phyloP scores from a whole-genome alignment of 2,113 vertebrate species.

The Ursus arctos region DNA sequence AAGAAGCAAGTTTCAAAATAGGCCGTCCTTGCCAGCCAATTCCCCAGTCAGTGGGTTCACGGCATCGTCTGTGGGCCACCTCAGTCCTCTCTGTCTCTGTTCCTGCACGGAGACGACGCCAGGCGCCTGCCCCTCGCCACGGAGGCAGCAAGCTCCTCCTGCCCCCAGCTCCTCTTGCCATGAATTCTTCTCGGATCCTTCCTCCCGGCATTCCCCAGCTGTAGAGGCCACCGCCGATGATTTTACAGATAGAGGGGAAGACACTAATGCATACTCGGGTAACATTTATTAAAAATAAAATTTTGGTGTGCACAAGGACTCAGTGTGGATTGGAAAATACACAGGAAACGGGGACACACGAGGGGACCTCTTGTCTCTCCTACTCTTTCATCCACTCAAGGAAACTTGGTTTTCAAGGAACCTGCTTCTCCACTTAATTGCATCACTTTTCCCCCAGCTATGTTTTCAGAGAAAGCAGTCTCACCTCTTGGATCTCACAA shows the following conservation, averaged over 20 bases:
- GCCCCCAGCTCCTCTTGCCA: background rate
- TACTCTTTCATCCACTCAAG: background rate
- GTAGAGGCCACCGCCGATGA: background rate
- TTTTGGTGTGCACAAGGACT: background rate
- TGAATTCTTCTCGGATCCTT: background rate
- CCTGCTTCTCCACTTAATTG: background rate
- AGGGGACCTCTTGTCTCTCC: background rate
- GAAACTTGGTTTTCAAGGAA: background rate
- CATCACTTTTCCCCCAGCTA: background rate
- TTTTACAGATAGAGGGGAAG: background rate
- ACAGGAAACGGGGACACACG: background rate
- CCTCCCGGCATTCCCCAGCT: too few species aligned
- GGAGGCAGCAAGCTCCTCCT: fast-evolving
- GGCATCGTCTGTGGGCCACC: background rate
- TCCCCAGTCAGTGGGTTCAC: background rate
- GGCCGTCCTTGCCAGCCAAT: background rate
- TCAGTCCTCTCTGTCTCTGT: fast-evolving
- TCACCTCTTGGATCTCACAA: background rate
- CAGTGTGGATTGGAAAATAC: background rate
- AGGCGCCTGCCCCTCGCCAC: fast-evolving
- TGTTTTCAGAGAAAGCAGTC: background rate
- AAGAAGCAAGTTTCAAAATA: background rate
- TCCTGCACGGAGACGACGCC: fast-evolving
- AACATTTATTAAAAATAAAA: background rate
- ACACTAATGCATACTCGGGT: background rate